phyloP scores from a whole-genome alignment of 2,888 invertebrate species.

The Atrina japonica region DNA sequence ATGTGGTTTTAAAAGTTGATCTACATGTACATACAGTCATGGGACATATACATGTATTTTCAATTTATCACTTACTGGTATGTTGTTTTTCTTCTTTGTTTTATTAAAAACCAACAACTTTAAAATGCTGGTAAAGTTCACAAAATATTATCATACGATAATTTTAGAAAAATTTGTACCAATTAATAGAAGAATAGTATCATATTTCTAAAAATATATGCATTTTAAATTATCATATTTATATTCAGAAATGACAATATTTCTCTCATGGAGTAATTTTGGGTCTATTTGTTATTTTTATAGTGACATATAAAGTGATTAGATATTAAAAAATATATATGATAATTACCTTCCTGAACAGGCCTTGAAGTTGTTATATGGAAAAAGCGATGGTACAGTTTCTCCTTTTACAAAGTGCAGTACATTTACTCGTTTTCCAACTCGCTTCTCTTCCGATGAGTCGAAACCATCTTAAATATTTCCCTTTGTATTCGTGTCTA shows the following conservation, averaged over 20 bases:
- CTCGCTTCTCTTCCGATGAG: constrained; percentile 1
- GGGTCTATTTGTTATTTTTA: too few relatives aligned
- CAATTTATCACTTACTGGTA: too few relatives aligned
- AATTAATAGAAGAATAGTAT: neutral
- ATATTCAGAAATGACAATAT: neutral
- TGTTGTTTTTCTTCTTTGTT: too few relatives aligned
- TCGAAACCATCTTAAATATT: constrained; percentile 5
- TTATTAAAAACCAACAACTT: too few relatives aligned
- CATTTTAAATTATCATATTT: neutral
- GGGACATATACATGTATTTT: too few relatives aligned
- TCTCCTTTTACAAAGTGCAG: constrained; percentile 8
- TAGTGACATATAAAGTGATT: too few relatives aligned
- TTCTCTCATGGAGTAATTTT: too few relatives aligned
- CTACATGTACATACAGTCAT: too few relatives aligned
- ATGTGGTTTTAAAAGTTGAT: too few relatives aligned
- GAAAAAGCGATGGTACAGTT: constrained; percentile 10
- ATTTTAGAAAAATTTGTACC: neutral
- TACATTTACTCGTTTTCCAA: constrained; percentile 6
- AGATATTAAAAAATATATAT: too few relatives aligned
- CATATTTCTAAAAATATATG: neutral
- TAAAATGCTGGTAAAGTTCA: too few relatives aligned
- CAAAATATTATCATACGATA: too few relatives aligned
- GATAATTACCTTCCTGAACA: constrained; percentile 3
- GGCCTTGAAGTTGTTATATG: constrained; percentile 9
- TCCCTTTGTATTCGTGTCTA: neutral